phyloP scores from a whole-genome alignment of 1,140 invertebrate species.

The Anagrus nilaparvatae region DNA sequence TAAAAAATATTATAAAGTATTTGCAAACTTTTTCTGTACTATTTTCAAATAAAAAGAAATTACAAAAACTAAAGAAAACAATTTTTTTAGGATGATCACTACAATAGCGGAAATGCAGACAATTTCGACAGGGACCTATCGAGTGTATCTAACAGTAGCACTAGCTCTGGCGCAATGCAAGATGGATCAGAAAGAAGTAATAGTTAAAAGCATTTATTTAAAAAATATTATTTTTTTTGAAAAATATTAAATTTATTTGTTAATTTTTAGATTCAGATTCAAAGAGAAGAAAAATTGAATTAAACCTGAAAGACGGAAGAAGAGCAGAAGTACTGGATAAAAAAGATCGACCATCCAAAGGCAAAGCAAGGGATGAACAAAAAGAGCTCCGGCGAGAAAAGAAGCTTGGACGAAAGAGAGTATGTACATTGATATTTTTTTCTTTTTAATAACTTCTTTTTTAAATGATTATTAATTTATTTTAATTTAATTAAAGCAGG shows the following conservation, averaged over 20 bases:
- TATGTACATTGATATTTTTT: constrained; percentile 34
- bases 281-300: not conserved
- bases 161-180: constrained; percentile 35
- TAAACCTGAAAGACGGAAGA: constrained; percentile 46
- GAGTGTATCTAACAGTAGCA: constrained; percentile 45
- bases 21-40: not conserved
- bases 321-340: constrained; percentile 46
- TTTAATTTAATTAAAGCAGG: constrained; percentile 36
- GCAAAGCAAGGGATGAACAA: constrained; percentile 53
- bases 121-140: constrained; percentile 43
- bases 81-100: constrained; percentile 43
- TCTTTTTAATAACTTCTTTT: not conserved
- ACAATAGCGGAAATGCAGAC: constrained; percentile 34
- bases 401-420: constrained; percentile 63
- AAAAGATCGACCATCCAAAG: constrained; percentile 55
- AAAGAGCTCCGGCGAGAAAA: constrained; percentile 64
- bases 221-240: constrained; percentile 10
- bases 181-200: constrained; percentile 46
- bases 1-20: constrained; percentile 41
- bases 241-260: constrained; percentile 15
- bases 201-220: constrained; percentile 10
- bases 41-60: constrained; percentile 2
- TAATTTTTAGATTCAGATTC: constrained; percentile 16
- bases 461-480: not conserved
- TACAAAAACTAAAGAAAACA: no score